Conservation (phyloP, 2,113 vertebrate species). For the Chionis minor region DNA sequence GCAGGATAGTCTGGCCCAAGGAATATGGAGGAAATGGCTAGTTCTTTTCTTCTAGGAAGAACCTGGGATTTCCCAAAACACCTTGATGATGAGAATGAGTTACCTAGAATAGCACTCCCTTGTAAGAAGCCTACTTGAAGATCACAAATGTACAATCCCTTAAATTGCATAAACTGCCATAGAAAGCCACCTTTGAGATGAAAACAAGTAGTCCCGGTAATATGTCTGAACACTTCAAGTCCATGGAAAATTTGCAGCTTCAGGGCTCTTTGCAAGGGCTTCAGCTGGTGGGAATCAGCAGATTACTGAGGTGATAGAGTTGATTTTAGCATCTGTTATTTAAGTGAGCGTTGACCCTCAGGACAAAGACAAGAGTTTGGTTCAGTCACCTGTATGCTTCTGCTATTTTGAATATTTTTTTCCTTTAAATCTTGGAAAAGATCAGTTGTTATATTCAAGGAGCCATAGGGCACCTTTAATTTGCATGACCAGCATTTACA, state of each 20-base stretch:
- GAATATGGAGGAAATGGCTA: not conserved
- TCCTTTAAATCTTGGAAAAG: not conserved
- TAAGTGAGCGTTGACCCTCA: not conserved
- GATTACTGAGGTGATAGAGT: not conserved
- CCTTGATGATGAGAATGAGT: not conserved
- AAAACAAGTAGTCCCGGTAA: not conserved
- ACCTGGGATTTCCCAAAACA: not conserved
- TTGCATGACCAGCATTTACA: not conserved
- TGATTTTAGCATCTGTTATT: not conserved
- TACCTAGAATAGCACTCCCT: not conserved
- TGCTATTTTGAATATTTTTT: not conserved
- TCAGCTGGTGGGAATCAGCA: not conserved
- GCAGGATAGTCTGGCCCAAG: not conserved
- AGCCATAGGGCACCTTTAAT: not conserved
- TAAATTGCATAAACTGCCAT: not conserved
- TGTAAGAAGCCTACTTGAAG: not conserved
- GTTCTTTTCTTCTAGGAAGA: not conserved
- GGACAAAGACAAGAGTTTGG: not conserved
- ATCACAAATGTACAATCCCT: not conserved
- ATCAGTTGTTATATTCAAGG: not conserved
- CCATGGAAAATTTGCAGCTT: not conserved
- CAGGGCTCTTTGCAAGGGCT: not conserved
- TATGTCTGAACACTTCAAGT: not conserved
- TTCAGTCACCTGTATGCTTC: not conserved
- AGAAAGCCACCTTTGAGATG: not conserved